These are phyloP conservation scores for Porites lutea DNA, from an alignment of 64 coral and sea anemone genomes.

Conservation along the genomic window DNA sequence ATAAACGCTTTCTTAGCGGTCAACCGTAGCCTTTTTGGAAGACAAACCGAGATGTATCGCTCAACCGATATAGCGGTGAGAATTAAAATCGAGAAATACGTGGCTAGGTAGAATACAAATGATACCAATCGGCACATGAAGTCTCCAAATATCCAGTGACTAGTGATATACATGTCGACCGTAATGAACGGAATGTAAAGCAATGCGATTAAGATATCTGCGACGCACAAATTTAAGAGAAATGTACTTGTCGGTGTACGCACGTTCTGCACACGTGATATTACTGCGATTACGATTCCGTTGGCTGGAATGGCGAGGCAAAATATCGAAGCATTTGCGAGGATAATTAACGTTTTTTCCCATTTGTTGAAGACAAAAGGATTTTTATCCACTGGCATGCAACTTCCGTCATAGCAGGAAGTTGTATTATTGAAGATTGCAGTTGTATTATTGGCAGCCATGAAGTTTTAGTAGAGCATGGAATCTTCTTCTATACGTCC, in stretches of 20 bases:
- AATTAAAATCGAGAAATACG: conserved; percentile 77
- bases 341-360: conserved; percentile 60
- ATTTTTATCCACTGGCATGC: background rate
- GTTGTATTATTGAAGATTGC: conserved; percentile 13
- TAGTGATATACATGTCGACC: conserved; percentile 57
- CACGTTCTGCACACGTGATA: conserved; percentile 76
- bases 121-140: conserved; percentile 68
- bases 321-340: conserved; percentile 54
- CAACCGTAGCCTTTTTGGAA: conserved; percentile 38
- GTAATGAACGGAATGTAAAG: conserved; percentile 88
- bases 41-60: conserved; percentile 77
- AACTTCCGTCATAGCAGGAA: background rate
- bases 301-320: conserved; percentile 74
- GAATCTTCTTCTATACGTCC: too few relatives aligned
- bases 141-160: conserved; percentile 78
- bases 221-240: conserved; percentile 80
- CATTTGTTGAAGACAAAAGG: background rate
- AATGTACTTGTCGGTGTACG: conserved; percentile 84
- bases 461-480: too few relatives aligned
- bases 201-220: conserved; percentile 80
- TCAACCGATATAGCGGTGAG: conserved; percentile 80
- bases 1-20: conserved; percentile 45
- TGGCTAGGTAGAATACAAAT: conserved; percentile 71
- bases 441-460: too few relatives aligned
- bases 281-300: conserved; percentile 72